Base-by-base conservation (phyloP, 2,113 vertebrate genomes). In the Poeciliopsis prolifica region DNA sequence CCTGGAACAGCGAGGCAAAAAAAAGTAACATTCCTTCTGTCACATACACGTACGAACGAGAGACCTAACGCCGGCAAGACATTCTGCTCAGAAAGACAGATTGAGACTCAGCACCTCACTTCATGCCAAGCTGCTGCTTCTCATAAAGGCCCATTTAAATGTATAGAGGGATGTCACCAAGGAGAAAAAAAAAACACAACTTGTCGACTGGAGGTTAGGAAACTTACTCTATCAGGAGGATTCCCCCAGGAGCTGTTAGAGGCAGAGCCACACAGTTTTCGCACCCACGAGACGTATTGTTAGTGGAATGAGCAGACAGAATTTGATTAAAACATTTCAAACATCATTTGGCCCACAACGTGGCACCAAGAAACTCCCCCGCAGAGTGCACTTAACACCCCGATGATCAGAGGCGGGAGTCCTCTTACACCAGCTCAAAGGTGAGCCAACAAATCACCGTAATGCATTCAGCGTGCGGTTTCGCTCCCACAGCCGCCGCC, bases 301-400 rank as follows among this genome's bases (percentile, higher is more conserved):
- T 95, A 95, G 94, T 93, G 93, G 93, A 92, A 94, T 93, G 91
- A 95, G 95, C 93, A 93, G 84, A 79, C 87, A 88, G 91, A 90
- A 95, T 95, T 95, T 94, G 90, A 95, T 94, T 93, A 93, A 91
- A 94, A 88, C 71, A 90, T 95, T 95, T 95, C 88, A 86, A 93
- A 94, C 91, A 94, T 92, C 72, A 76, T 95, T 95, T 95, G 87
- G 87, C 88, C 89, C 90, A 80, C 80, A n/a, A 92, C 88, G 92
- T 79, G 89, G 89, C 54, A 89, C 86, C 74, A 72, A 90, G 93
- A 91, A 68, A 76, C 86, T 81, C 87, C 81, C 94, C 94, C 82
- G 33, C 88, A 44, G 92, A 84, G 93, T 82, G 61, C 89, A 89
- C 91, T 94, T 85, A 93, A 92, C 90, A 84, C 89, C 88, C 87